Evolutionary conservation across 2,888 invertebrate species (phyloP).

Genomic region (Drosophila nr. fundita): DNA sequence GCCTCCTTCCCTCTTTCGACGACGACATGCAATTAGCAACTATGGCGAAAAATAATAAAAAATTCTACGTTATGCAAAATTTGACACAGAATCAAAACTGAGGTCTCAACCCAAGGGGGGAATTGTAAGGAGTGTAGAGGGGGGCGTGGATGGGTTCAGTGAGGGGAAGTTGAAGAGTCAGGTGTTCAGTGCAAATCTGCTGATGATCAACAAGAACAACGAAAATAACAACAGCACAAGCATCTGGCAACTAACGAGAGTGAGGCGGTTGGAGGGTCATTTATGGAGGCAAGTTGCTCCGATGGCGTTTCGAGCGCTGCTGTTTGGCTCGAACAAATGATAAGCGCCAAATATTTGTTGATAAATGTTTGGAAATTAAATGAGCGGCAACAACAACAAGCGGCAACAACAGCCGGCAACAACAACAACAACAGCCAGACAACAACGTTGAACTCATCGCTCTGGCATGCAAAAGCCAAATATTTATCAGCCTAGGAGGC

Average conservation of each 20-base stretch:
- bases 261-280: neutral
- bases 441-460: conserved; percentile 72
- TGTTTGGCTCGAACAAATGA: conserved; percentile 73
- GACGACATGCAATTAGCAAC: conserved; percentile 23
- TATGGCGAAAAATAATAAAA: conserved; percentile 22
- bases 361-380: conserved; percentile 81
- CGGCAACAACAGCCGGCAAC: conserved; percentile 19
- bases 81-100: conserved; percentile 47
- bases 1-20: too few relatives aligned
- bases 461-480: conserved; percentile 76
- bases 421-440: conserved; percentile 12
- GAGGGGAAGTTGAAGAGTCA: conserved; percentile 9
- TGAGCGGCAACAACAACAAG: conserved; percentile 63
- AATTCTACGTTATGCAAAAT: conserved; percentile 48
- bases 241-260: neutral
- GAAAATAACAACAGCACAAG: neutral
- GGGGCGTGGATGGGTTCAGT: neutral
- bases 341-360: conserved; percentile 79
- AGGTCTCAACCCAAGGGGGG: neutral
- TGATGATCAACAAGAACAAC: conserved; percentile 25
- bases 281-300: conserved; percentile 12
- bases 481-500: conserved; percentile 66
- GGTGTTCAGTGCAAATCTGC: conserved; percentile 42
- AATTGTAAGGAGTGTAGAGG: neutral
- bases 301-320: conserved; percentile 18